A percentile compares a stretch with the other conserved stretches of the same genome.
Evolutionary conservation across 23 tunicate genomes (phyloP).

Genomic region (Phallusia fumigata): DNA sequence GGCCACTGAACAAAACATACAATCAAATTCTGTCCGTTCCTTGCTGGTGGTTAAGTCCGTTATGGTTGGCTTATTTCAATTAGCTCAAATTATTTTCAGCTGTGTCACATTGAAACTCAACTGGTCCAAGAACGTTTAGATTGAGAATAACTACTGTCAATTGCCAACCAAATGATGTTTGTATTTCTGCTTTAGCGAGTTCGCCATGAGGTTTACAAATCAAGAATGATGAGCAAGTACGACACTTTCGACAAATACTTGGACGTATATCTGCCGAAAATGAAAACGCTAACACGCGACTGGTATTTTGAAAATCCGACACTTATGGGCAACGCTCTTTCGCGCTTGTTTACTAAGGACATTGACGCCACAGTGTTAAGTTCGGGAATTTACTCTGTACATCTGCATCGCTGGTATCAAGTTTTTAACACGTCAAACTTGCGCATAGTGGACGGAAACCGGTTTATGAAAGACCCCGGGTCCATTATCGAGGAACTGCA

Average conservation of each 20-base stretch:
- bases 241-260: constrained; percentile 33
- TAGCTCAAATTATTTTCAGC: too few relatives aligned
- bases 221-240: constrained; percentile 1
- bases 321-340: neutral
- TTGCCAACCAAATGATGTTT: too few relatives aligned
- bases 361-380: neutral
- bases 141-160: too few relatives aligned
- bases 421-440: constrained; percentile 19
- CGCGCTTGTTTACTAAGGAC: neutral
- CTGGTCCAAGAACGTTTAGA: too few relatives aligned
- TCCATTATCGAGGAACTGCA: constrained; percentile 30
- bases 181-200: constrained; percentile 3
- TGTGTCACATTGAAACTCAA: too few relatives aligned
- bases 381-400: constrained; percentile 19
- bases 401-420: constrained; percentile 31
- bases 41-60: too few relatives aligned
- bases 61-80: too few relatives aligned
- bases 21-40: too few relatives aligned
- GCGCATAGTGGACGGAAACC: constrained; percentile 36
- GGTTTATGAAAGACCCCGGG: constrained; percentile 28
- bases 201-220: constrained; percentile 8
- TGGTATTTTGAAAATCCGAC: neutral
- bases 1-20: too few relatives aligned
- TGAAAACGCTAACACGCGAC: neutral
- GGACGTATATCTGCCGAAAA: constrained; percentile 30